Evolutionary conservation across 2,113 vertebrate genomes (phyloP), one percentile per base, ranked within the genome.

Genomic region (Saimiri boliviensis): DNA sequence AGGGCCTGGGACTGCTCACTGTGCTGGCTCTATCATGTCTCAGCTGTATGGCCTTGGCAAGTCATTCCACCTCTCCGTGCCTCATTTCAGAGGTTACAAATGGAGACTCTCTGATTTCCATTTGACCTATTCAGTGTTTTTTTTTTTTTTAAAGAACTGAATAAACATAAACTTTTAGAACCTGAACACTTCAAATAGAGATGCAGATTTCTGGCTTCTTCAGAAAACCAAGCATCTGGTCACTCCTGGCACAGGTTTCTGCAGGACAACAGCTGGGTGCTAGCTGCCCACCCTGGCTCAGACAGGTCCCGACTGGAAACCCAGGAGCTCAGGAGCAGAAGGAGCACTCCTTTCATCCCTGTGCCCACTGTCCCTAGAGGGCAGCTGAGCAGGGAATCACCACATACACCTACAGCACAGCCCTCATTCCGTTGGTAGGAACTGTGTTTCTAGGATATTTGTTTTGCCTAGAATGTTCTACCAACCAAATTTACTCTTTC

Each of bases 361-460:
- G 23, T 27, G 37, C 20, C 76, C n/a, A 20, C 40, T 52, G n/a
- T 5, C 8, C 32, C 86, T 23, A 2, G 3, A 23, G 11, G 35
- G 66, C 20, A 10, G n/a, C 56, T 35, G 47, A 45, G 77, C 42
- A 35, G 58, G 70, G 37, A 52, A 21, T 37, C 49, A 8, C 0
- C 16, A 63, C 68, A 12, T 0, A 2, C 25, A 10, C 37, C 1
- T 14, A 19, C 1, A 8, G 16, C 27, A 23, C 1, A 0, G 5
- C 16, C 3, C 58, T 47, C 63, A 2, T 6, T 37, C 12, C 40
- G 6, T 9, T 4, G 35, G 25, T 3, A 20, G 23, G 20, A 30
- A 17, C 82, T 35, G 19, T 25, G 47, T 7, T 63, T 77, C 52
- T 6, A 5, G 27, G 45, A 32, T 13, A 13, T 37, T 25, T 63